Evolutionary conservation across 2,797 vertebrate genomes (phyloP).

Genomic region (Epinephelus awoara): DNA sequence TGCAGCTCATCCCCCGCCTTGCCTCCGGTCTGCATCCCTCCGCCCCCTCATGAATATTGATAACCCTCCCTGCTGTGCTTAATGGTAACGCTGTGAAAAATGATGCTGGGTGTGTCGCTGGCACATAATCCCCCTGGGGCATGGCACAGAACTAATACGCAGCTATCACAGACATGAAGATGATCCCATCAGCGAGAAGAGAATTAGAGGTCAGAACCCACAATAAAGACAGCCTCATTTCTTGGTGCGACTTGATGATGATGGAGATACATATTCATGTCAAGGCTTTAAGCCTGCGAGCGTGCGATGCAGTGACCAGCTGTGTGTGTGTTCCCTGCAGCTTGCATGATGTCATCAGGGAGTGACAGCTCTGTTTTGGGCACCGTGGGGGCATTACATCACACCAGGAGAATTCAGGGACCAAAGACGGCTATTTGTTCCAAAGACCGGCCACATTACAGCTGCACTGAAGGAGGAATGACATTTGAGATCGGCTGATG

Average conservation of each 20-base stretch:
- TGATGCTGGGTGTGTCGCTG: slow-evolving; percentile 74
- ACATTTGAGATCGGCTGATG: slow-evolving; percentile 15
- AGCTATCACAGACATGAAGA: slow-evolving; percentile 61
- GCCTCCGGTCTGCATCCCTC: slow-evolving; percentile 17
- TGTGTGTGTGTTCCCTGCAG: slow-evolving; percentile 36
- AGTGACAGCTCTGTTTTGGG: slow-evolving; percentile 52
- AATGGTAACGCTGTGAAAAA: slow-evolving; percentile 83
- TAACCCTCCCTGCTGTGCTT: slow-evolving; percentile 75
- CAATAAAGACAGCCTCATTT: slow-evolving; percentile 30
- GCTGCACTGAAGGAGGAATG: slow-evolving; percentile 3
- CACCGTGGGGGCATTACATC: slow-evolving; percentile 44
- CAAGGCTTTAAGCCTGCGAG: slow-evolving; percentile 4
- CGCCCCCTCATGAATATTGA: slow-evolving; percentile 86
- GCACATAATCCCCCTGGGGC: slow-evolving; percentile 66
- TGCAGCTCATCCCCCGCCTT: slow-evolving; percentile 31
- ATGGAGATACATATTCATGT: slow-evolving; percentile 46
- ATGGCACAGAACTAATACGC: slow-evolving; percentile 67
- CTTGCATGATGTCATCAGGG: slow-evolving; percentile 51
- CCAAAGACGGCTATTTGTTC: slow-evolving; percentile 24
- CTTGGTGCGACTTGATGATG: slow-evolving; percentile 20
- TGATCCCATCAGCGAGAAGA: slow-evolving; percentile 65
- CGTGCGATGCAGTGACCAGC: slow-evolving; percentile 39
- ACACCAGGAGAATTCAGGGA: slow-evolving; percentile 34
- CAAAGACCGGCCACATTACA: slow-evolving; percentile 26
- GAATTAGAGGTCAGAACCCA: slow-evolving; percentile 57